phyloP scores from a whole-genome alignment of 2,797 vertebrate genomes.

The Semaprochilodus insignis region DNA sequence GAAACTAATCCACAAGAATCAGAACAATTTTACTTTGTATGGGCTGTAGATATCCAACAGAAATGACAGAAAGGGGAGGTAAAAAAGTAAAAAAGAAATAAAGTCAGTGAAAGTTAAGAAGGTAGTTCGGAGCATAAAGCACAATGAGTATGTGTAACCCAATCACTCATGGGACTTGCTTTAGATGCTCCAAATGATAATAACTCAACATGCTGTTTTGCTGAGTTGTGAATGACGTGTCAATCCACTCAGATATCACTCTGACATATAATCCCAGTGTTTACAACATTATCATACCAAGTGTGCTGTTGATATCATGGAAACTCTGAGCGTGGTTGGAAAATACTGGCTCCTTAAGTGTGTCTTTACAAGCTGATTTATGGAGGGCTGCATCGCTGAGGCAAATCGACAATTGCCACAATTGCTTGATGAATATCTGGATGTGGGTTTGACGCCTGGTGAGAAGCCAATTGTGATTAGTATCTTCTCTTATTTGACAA shows the following conservation, averaged over 20 bases:
- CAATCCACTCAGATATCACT: slow-evolving; percentile 15
- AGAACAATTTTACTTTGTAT: not conserved
- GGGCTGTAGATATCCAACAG: not conserved
- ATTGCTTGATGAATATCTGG: slow-evolving; percentile 19
- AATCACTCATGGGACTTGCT: not conserved
- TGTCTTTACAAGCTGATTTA: slow-evolving; percentile 38
- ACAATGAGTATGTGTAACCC: slow-evolving; percentile 4
- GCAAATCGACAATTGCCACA: slow-evolving; percentile 19
- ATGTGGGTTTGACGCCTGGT: slow-evolving; percentile 20
- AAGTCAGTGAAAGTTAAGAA: not conserved
- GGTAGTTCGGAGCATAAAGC: not conserved
- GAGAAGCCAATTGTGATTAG: slow-evolving; percentile 14
- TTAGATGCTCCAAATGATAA: slow-evolving; percentile 3
- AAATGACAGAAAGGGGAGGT: not conserved
- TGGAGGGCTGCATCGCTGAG: slow-evolving; percentile 12
- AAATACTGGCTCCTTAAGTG: not conserved
- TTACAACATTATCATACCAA: slow-evolving; percentile 41
- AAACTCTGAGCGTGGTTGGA: slow-evolving; percentile 30
- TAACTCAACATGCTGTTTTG: not conserved
- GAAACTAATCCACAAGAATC: not conserved
- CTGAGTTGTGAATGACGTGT: not conserved
- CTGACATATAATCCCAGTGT: slow-evolving; percentile 36
- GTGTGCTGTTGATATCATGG: slow-evolving; percentile 15
- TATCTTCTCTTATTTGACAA: slow-evolving; percentile 6
- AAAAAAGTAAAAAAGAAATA: not conserved